Evolutionary conservation across 2,888 invertebrate genomes (phyloP).

Genomic region (Trachelus iudaicus): DNA sequence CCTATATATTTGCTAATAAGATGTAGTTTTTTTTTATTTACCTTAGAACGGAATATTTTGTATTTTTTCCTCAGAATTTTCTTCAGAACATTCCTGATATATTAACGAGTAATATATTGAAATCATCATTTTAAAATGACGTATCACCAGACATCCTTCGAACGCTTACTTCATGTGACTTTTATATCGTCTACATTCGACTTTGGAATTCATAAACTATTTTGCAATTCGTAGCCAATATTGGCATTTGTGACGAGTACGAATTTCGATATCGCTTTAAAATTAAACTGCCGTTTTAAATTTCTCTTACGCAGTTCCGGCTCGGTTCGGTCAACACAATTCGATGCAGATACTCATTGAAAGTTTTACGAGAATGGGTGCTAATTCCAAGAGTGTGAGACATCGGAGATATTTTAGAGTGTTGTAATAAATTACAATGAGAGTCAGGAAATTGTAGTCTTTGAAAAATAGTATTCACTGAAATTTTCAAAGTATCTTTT

Average conservation of each 20-base stretch:
- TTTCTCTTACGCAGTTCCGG: not conserved
- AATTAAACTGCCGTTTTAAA: not conserved
- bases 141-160: not conserved
- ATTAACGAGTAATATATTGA: not conserved
- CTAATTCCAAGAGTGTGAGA: not conserved
- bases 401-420: not conserved
- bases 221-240: not conserved
- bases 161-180: not conserved
- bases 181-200: not conserved
- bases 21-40: not conserved
- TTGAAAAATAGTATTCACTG: not conserved
- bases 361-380: not conserved
- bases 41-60: too few relatives aligned
- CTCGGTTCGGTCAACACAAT: not conserved
- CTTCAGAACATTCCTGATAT: not conserved
- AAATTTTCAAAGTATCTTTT: not conserved
- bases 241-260: not conserved
- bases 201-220: not conserved
- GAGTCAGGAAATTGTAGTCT: not conserved
- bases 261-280: not conserved
- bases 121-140: not conserved
- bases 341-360: not conserved
- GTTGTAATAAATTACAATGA: not conserved
- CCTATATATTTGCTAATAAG: not conserved
- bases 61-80: too few relatives aligned